These are phyloP conservation scores for Brenthis daphne DNA, from an alignment of 2,888 invertebrate genomes.

Conservation along the genomic window DNA sequence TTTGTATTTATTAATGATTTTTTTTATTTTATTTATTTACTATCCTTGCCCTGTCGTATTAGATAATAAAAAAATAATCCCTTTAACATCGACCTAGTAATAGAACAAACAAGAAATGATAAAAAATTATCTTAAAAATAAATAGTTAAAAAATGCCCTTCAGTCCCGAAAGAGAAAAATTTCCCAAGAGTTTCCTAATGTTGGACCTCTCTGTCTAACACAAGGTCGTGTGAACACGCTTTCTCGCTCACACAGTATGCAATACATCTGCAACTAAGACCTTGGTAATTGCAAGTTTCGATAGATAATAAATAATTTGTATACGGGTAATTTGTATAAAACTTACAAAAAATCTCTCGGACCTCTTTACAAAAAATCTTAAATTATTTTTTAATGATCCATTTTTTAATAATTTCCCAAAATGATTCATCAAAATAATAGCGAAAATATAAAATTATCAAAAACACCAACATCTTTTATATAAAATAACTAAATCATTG, in stretches of 20 bases:
- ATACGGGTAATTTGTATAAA: constrained; percentile 74
- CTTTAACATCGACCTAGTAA: constrained; percentile 57
- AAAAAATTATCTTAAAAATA: constrained; percentile 56
- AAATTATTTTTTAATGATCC: constrained; percentile 2
- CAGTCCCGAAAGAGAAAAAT: constrained; percentile 77
- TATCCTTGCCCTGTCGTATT: constrained; percentile 2
- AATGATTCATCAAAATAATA: constrained; percentile 15
- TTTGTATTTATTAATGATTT: not conserved
- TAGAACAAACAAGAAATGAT: constrained; percentile 56
- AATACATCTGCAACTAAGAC: constrained; percentile 79
- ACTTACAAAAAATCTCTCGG: constrained; percentile 31
- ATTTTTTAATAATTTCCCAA: constrained; percentile 2
- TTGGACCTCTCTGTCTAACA: constrained; percentile 64
- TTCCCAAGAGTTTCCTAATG: constrained; percentile 80
- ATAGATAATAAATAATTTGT: constrained; percentile 80
- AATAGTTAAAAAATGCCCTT: constrained; percentile 77
- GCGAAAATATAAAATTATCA: constrained; percentile 15
- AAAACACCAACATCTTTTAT: constrained; percentile 1
- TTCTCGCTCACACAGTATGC: constrained; percentile 75
- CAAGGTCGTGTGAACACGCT: constrained; percentile 62
- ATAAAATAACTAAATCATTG: not conserved
- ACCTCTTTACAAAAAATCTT: constrained; percentile 54
- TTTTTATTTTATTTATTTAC: not conserved
- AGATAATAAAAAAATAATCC: constrained; percentile 22
- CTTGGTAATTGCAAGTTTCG: constrained; percentile 81